Conservation (phyloP, 2,888 invertebrate genomes). For the Drosophila fungiperda region DNA sequence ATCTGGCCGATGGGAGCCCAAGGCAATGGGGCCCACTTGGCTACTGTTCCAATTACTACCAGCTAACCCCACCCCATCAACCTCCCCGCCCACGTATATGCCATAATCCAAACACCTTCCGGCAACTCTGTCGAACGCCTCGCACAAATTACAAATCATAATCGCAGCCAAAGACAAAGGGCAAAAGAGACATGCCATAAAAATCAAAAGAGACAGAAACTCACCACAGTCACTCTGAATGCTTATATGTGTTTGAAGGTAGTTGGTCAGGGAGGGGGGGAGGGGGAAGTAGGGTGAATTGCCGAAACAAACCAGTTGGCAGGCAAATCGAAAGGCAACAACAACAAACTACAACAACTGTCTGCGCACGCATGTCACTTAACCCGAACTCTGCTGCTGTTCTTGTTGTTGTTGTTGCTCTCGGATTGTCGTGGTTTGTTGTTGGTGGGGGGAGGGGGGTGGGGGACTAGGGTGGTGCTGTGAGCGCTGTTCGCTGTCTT, state of each 20-base stretch:
- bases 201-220: constrained; percentile 56
- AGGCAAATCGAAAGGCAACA: constrained; percentile 65
- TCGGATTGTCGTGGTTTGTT: background rate
- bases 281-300: background rate
- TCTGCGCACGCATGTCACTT: constrained; percentile 65
- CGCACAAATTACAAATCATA: constrained; percentile 51
- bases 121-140: constrained; percentile 21
- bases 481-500: constrained; percentile 33
- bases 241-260: background rate
- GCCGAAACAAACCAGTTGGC: constrained; percentile 60
- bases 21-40: constrained; percentile 27
- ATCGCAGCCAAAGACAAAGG: constrained; percentile 34
- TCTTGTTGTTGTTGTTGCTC: background rate
- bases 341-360: constrained; percentile 41
- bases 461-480: constrained; percentile 9
- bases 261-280: background rate
- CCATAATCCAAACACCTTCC: constrained; percentile 10
- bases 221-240: constrained; percentile 44
- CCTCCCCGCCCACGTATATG: background rate
- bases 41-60: constrained; percentile 22
- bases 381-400: constrained; percentile 30
- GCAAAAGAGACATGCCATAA: constrained; percentile 51
- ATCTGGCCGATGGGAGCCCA: constrained; percentile 17
- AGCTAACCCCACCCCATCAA: no score
- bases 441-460: background rate